Percentiles rank a stretch among this genome's conserved stretches.
Conservation (phyloP, 2,113 vertebrate genomes). For the Sialia sialis region DNA sequence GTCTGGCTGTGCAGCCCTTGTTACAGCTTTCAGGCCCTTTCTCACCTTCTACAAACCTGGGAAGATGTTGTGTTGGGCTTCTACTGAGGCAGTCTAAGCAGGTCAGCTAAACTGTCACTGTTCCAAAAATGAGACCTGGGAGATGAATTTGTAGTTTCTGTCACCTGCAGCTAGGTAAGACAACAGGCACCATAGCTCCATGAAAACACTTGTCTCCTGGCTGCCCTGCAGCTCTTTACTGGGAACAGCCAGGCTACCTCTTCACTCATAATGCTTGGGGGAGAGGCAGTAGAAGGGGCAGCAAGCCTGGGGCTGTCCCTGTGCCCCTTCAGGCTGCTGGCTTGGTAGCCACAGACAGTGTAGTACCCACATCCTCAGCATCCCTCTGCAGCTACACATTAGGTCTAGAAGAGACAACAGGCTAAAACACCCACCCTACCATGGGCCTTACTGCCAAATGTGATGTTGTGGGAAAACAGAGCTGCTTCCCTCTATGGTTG, state of each 20-base stretch:
- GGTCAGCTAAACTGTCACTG: neutral
- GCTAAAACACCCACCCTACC: neutral
- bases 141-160: neutral
- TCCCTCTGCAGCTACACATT: neutral
- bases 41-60: neutral
- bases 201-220: neutral
- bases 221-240: neutral
- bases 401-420: neutral
- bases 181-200: neutral
- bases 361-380: neutral
- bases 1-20: neutral
- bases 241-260: neutral
- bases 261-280: neutral
- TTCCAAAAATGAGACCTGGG: neutral
- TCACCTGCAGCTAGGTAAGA: neutral
- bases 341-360: neutral
- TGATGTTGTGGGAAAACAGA: neutral
- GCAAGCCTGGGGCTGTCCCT: neutral
- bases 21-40: rapidly evolving
- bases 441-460: neutral
- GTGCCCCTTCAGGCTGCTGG: neutral
- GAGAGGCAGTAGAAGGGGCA: neutral
- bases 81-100: neutral
- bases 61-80: neutral
- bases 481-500: neutral